Conservation (phyloP, 2,113 vertebrate species). For the Oncorhynchus clarkii region DNA sequence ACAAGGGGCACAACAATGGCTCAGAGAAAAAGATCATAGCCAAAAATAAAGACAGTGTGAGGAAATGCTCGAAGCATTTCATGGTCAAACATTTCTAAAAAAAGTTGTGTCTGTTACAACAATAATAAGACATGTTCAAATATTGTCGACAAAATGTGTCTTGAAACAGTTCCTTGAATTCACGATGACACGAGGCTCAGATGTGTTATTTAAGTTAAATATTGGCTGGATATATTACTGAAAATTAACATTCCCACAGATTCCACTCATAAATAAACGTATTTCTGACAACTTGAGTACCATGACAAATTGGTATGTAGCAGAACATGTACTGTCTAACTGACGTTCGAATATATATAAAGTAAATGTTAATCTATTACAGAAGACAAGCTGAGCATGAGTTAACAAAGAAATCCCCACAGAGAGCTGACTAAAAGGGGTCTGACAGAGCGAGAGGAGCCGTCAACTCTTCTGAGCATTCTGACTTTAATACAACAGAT, state of each 20-base stretch:
- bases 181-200: conserved; percentile 26
- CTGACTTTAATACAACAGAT: background rate
- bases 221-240: conserved; percentile 51
- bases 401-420: background rate
- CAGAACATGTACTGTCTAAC: conserved; percentile 28
- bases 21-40: background rate
- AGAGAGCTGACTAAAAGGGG: conserved; percentile 15
- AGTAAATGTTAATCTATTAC: conserved; percentile 9
- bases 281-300: conserved; percentile 15
- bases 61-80: background rate
- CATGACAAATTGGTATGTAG: conserved; percentile 25
- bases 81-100: background rate
- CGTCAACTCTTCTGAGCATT: background rate
- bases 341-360: conserved; percentile 1
- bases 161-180: conserved; percentile 34
- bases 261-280: conserved; percentile 19
- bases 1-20: background rate
- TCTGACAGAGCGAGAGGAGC: conserved; percentile 20
- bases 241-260: conserved; percentile 32
- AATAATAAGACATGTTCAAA: conserved; percentile 40
- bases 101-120: background rate
- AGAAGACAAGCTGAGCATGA: conserved; percentile 22
- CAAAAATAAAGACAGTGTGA: too few relatives aligned
- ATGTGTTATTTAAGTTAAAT: conserved; percentile 29
- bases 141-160: conserved; percentile 58